Base-by-base conservation (phyloP, 2,888 invertebrate species). In the Saturnia japonica region DNA sequence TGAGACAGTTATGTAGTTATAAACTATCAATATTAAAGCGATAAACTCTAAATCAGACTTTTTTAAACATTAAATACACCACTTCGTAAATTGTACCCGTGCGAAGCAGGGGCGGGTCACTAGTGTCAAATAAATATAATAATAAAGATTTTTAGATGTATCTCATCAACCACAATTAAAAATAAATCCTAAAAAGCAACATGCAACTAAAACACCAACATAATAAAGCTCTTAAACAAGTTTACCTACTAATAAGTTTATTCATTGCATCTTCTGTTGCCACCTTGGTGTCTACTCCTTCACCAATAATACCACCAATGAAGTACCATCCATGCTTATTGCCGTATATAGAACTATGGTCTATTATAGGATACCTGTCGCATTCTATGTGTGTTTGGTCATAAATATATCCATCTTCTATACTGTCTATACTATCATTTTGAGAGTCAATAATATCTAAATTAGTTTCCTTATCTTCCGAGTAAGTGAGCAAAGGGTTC, bases 271-370 rank as follows among this genome's bases (percentile, higher is more conserved):
- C 94, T 76, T 95, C 94, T 83, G 97, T 96, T 22, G 97, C 96
- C 74, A 95, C 89, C 72, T 94, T 94, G 14, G 96, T 94, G 83
- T 96, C 95, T 19, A 92, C 84, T 70, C 96, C 95, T 80, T 95
- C 95, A 34, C 97, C 97, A 74, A 96, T 95, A 72, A 98, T 95
- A 54, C 97, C 97, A 28, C 97, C 96, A 70, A 97, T 95, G 95
- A 97, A 98, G 87, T 96, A 95, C 97, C 98, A 98, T 66, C 98
- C 98, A 73, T 96, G 96, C 82, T 94, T 94, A 88, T 96, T 97
- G 68, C 95, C 95, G 73, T 95, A 95, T 74, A 95, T 95, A 79
- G 94, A 93, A 72, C 96, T 94, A 76, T 94, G 94, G 83, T 96
- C 96, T 47, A 94, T 88, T 68, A 96, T 94, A 28, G 95, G 94